Evolutionary conservation across 2,888 invertebrate species (phyloP).

Genomic region (Marronus borbonicus): DNA sequence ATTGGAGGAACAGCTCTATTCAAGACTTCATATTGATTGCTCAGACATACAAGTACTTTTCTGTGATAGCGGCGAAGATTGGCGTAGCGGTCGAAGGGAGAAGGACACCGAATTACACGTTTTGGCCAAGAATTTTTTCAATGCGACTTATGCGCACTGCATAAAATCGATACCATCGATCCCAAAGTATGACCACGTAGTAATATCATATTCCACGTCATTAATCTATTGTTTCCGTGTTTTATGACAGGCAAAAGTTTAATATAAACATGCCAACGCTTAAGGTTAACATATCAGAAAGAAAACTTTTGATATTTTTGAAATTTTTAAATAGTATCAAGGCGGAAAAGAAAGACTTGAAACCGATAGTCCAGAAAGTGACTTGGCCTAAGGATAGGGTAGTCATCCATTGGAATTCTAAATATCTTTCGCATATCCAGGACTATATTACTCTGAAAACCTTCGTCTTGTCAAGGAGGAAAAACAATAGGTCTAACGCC

Average conservation of each 20-base stretch:
- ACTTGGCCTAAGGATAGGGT: constrained; percentile 54
- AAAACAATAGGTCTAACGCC: constrained; percentile 51
- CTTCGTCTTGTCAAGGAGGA: constrained; percentile 54
- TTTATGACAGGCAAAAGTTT: constrained; percentile 78
- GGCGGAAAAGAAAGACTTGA: constrained; percentile 59
- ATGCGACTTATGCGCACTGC: constrained; percentile 65
- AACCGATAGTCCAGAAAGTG: constrained; percentile 66
- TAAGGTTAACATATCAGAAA: constrained; percentile 84
- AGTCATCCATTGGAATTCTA: constrained; percentile 48
- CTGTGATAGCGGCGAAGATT: constrained; percentile 78
- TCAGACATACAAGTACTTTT: constrained; percentile 78
- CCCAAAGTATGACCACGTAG: constrained; percentile 62
- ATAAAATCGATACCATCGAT: constrained; percentile 64
- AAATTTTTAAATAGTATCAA: constrained; percentile 72
- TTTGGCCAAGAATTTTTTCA: constrained; percentile 75
- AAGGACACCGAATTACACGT: constrained; percentile 84
- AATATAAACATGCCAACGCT: constrained; percentile 81
- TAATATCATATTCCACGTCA: background rate
- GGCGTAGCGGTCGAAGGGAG: constrained; percentile 81
- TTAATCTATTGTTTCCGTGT: constrained; percentile 52
- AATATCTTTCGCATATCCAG: constrained; percentile 55
- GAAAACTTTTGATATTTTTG: constrained; percentile 77
- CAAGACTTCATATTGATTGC: constrained; percentile 81
- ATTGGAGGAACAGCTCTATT: constrained; percentile 85
- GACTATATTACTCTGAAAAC: constrained; percentile 55